Evolutionary conservation across 2,797 vertebrate species (phyloP), one percentile per base, ranked within the genome.

Genomic region (Characodon lateralis): DNA sequence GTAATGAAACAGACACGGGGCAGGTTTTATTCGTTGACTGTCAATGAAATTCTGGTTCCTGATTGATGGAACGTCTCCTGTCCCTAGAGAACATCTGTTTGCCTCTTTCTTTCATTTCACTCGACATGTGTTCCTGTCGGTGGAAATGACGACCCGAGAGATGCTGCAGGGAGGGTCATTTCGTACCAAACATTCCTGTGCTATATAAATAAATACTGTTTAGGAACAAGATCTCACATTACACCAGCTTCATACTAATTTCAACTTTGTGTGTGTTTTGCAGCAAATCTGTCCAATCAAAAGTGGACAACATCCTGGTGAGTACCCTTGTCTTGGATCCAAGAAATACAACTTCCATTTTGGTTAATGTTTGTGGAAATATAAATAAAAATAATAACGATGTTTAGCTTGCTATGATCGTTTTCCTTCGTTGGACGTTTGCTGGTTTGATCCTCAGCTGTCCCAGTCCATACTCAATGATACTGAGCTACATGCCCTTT

Each of bases 201-300:
- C 93, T 95, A 93, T 96, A 96, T 96, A 95, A 95, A 96, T 96
- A 96, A 93, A 94, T 93, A 82, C 77, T 85, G 89, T 94, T 90
- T 90, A 91, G 91, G 90, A 90, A 83, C 86, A 80, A 89, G 89
- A 31, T 41, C 89, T 95, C 90, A 77, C 85, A 87, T 95, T 95
- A 92, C 92, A 86, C 77, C 71, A 48, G 85, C 86, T 70, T 90
- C 88, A 86, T 90, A 85, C 87, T 96, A 87, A 95, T 92, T 91
- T 85, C 83, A 91, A 73, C 84, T 94, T 85, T 96, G 91, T 91
- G 93, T 96, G 85, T 94, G 78, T 93, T 92, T 91, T 95, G 65
- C 96, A 99, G 98, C 95, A 99, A 99, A 99, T 97, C 97, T 88
- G 97, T 98, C 95, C 98, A 99, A 93, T 98, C 97, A 91, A 99